These are phyloP conservation scores for Lichenostomus cassidix DNA, from an alignment of 2,113 vertebrate species.

Conservation along the genomic window DNA sequence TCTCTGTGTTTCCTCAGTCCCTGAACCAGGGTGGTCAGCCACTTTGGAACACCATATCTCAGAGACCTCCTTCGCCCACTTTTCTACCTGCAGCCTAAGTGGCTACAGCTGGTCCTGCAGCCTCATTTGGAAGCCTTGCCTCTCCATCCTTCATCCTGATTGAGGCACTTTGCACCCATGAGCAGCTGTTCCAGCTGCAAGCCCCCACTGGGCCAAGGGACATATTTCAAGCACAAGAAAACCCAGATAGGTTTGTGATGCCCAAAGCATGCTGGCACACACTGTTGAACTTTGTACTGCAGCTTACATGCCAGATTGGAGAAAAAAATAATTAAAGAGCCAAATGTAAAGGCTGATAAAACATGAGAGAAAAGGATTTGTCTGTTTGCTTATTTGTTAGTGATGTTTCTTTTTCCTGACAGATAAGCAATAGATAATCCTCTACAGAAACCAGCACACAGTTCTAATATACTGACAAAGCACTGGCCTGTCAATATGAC, in stretches of 20 bases:
- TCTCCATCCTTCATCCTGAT: background rate
- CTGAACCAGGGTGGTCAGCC: background rate
- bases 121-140: accelerated
- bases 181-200: background rate
- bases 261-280: background rate
- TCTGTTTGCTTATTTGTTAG: background rate
- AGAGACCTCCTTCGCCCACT: background rate
- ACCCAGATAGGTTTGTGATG: accelerated
- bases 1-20: background rate
- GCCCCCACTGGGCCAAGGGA: accelerated
- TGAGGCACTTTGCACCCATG: background rate
- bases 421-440: background rate
- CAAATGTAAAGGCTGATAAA: background rate
- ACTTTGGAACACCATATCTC: background rate
- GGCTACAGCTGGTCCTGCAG: background rate
- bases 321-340: background rate
- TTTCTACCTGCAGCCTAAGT: background rate
- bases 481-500: background rate
- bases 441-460: background rate
- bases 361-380: background rate
- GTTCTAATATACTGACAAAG: background rate
- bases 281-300: background rate
- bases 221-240: background rate
- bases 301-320: background rate
- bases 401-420: background rate